Base-by-base conservation (phyloP, 2,888 invertebrate species). In the Tachina grossa region DNA sequence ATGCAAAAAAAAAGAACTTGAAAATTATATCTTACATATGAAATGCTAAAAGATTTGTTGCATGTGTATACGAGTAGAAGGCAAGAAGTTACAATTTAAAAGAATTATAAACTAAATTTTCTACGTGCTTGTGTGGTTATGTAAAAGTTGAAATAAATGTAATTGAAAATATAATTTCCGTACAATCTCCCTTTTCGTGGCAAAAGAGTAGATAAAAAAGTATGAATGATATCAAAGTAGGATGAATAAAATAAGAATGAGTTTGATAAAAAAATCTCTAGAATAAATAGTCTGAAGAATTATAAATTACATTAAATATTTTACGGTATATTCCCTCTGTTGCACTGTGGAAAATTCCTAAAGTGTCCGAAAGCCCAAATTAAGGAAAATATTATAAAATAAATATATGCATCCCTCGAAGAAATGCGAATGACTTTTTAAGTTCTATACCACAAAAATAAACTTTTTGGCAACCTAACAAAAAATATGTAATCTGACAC, bases 81-180 rank as follows among this genome's bases (percentile, higher is more conserved):
- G 13, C 22, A 66, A 57, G 59, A 47, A 51, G 19, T 41, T 71
- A 14, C 39, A 10, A 49, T 59, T 47, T 47, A 59, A 72, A 72
- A 59, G 47, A 66, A 69, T 47, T 41, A 71, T 45, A 74, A 83
- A 61, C 65, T 51, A 66, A 69, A 76, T 72, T 74, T 84, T 77
- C 68, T 86, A 87, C 87, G 85, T 87, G 84, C 84, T 84, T 61
- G 63, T 87, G 87, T 84, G 87, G 87, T 87, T 85, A 78, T 69
- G 82, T 78, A 84, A 74, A 86, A 85, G 78, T 88, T 88, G 5
- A 82, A 86, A 85, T 84, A 87, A 85, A 87, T 87, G 83, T 87
- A 87, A 88, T 86, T 87, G 87, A 84, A 87, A 87, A 87, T 87
- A 87, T 87, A 88, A 88, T 88, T 87, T 88, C 88, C 87, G 87